These are phyloP conservation scores for Agapostemon virescens DNA, from an alignment of 2,888 invertebrate genomes.

Conservation along the genomic window DNA sequence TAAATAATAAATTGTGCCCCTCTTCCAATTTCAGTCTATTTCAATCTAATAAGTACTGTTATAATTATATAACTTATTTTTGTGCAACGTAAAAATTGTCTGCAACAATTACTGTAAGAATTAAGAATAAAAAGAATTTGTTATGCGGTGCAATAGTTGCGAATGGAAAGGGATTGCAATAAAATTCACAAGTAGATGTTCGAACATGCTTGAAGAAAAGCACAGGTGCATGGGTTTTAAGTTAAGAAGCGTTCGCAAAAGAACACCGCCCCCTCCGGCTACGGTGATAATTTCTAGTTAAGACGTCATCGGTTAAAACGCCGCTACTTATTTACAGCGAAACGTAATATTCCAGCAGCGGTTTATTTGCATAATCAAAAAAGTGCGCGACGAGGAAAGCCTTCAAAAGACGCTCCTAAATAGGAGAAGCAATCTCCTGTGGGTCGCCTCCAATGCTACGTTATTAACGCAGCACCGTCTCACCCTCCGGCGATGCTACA, in stretches of 20 bases:
- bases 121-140: too few species aligned
- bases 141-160: not conserved
- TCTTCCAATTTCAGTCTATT: too few species aligned
- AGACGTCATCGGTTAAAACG: slow-evolving; percentile 38
- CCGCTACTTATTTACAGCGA: slow-evolving; percentile 30
- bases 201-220: not conserved
- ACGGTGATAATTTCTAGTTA: slow-evolving; percentile 32
- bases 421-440: slow-evolving; percentile 43
- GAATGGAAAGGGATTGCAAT: not conserved
- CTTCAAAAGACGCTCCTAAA: slow-evolving; percentile 46
- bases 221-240: not conserved
- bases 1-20: too few species aligned
- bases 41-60: not conserved
- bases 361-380: slow-evolving; percentile 54
- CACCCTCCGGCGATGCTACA: slow-evolving; percentile 14
- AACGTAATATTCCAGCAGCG: slow-evolving; percentile 42
- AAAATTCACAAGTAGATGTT: not conserved
- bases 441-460: slow-evolving; percentile 38
- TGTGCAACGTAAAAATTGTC: too few species aligned
- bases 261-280: not conserved
- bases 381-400: slow-evolving; percentile 18
- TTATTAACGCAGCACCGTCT: slow-evolving; percentile 45
- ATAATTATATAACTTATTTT: not conserved
- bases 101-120: too few species aligned
- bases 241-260: slow-evolving; percentile 10